These are phyloP conservation scores for Picus viridis DNA, from an alignment of 2,797 vertebrate genomes.

Conservation along the genomic window DNA sequence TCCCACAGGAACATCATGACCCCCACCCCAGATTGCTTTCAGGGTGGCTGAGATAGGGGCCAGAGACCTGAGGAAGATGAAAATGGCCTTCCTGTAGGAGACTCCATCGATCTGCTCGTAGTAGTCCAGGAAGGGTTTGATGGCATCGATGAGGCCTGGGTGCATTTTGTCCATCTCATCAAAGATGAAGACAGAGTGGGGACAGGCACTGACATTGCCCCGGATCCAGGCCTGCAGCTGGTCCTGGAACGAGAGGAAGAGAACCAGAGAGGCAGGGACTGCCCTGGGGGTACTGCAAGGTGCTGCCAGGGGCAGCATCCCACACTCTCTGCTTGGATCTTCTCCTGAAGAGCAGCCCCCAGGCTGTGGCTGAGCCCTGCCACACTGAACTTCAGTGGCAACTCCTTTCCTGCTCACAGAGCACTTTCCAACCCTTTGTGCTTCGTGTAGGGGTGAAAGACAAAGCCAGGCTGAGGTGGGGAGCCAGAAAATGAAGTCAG, in stretches of 20 bases:
- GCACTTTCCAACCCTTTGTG: not conserved
- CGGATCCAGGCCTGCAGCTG: conserved; percentile 90
- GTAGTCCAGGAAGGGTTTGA: conserved; percentile 92
- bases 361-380: not conserved
- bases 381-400: not conserved
- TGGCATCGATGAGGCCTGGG: conserved; percentile 89
- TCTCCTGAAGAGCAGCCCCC: not conserved
- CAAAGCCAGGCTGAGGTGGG: not conserved
- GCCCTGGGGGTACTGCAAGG: no score
- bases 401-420: not conserved
- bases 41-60: not conserved
- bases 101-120: conserved; percentile 88
- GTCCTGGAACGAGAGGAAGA: conserved; percentile 72
- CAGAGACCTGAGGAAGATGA: conserved; percentile 92
- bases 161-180: conserved; percentile 97
- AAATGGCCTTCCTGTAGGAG: conserved; percentile 90
- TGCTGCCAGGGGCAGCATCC: not conserved
- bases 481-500: not conserved
- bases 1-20: not conserved
- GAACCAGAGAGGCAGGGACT: not conserved
- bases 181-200: conserved; percentile 91
- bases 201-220: conserved; percentile 87
- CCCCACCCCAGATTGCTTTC: not conserved
- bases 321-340: not conserved
- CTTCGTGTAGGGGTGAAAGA: not conserved